Base-by-base conservation (phyloP, 2,888 invertebrate species). In the Petrolisthes manimaculis region DNA sequence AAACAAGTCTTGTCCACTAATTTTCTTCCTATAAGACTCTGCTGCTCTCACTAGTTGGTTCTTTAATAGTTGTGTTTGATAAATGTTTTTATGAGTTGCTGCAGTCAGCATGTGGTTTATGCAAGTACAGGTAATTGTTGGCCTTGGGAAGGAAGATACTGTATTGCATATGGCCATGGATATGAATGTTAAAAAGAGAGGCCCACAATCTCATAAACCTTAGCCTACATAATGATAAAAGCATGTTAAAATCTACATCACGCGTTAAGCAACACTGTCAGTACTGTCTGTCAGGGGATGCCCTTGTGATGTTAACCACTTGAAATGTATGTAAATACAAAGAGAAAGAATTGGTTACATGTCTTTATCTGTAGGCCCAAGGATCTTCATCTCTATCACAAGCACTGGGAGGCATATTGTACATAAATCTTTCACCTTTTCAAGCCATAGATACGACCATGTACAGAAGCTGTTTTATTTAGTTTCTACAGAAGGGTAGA, bases 31-130 rank as follows among this genome's bases (percentile, higher is more conserved):
- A 67, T 77, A 81, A 78, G 77, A 75, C 82, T 81, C 77, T 75
- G 56, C 82, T 85, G 69, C 71, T 82, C n/a, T 77, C 85, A 89
- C 82, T 69, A 61, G 69, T 77, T 83, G 86, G 85, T 85, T 86
- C 85, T 89, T 67, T 86, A 78, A 78, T 81, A 82, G 77, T 12
- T 78, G 55, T 74, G 71, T 54, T 86, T 14, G 21, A 74, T 81
- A 12, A 61, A 24, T 37, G 18, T 51, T 81, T 21, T 67, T 67
- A 74, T 86, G 75, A 75, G 37, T 56, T 74, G 55, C 21, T 81
- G 37, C 53, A 53, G 61, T 37, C 37, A 69, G 24, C 21, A 71
- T 71, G 71, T 71, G 71, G n/a, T 54, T 78, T 71, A 71, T 71
- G 71, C 21, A 71, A 71, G 21, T 77, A 24, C 24, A 77, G 61